These are phyloP conservation scores for Parnassius mnemosyne DNA, from an alignment of 2,888 invertebrate genomes.

Conservation along the genomic window DNA sequence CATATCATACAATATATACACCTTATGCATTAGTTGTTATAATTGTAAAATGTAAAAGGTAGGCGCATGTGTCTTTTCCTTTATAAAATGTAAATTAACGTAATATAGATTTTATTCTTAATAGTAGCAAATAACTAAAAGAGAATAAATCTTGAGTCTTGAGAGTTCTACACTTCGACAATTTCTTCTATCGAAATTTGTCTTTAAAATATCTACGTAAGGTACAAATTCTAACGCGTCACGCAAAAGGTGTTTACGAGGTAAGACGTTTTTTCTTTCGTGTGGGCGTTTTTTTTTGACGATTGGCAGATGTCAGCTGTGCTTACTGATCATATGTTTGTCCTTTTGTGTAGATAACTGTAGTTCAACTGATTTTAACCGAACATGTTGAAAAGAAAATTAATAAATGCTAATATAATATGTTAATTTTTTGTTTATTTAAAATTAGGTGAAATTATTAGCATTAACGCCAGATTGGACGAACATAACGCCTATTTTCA, in stretches of 20 bases:
- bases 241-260: constrained; percentile 35
- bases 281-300: constrained; percentile 42
- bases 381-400: constrained; percentile 32
- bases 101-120: constrained; percentile 1
- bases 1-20: constrained; percentile 6
- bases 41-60: neutral
- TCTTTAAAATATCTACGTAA: constrained; percentile 17
- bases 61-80: too few species aligned
- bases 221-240: constrained; percentile 29
- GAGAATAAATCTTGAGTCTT: neutral
- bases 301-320: constrained; percentile 64
- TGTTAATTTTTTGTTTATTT: too few species aligned
- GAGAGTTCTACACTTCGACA: neutral
- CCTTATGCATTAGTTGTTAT: constrained; percentile 2
- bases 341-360: constrained; percentile 51
- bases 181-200: neutral
- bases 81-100: neutral
- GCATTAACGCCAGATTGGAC: too few species aligned
- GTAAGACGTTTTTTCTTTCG: constrained; percentile 37
- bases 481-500: too few species aligned
- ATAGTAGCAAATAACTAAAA: constrained; percentile 1
- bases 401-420: too few species aligned
- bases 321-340: constrained; percentile 56
- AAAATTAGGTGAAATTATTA: too few species aligned
- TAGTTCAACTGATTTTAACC: constrained; percentile 66